Evolutionary conservation across 2,888 invertebrate species (phyloP).

Genomic region (Rotaria macrura): DNA sequence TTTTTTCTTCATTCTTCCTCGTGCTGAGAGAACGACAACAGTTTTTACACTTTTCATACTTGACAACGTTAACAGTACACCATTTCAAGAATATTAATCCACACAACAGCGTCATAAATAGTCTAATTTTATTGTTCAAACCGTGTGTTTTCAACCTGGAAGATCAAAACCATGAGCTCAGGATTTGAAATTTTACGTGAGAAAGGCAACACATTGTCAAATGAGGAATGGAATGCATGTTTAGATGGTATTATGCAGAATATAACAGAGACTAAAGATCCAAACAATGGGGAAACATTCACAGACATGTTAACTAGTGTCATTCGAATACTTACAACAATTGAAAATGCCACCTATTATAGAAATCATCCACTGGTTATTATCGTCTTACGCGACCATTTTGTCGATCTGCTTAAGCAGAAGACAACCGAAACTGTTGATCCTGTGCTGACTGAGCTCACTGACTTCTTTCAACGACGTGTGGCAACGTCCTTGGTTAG

Average conservation of each 20-base stretch:
- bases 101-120: not conserved
- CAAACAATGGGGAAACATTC: not conserved
- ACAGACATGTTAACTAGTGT: not conserved
- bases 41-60: no score
- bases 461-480: not conserved
- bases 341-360: not conserved
- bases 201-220: not conserved
- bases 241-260: not conserved
- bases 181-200: not conserved
- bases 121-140: not conserved
- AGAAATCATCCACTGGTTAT: not conserved
- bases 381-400: not conserved
- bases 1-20: no score
- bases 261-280: not conserved
- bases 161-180: not conserved
- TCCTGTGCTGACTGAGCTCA: not conserved
- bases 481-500: not conserved
- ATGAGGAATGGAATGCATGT: not conserved
- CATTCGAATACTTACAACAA: not conserved
- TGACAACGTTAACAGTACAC: no score
- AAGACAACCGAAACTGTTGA: not conserved
- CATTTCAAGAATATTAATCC: no score
- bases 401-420: not conserved
- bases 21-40: no score
- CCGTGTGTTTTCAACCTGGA: not conserved